Evolutionary conservation across 2,113 vertebrate genomes (phyloP), one percentile per base, ranked within the genome.

Genomic region (Phyllostomus discolor): DNA sequence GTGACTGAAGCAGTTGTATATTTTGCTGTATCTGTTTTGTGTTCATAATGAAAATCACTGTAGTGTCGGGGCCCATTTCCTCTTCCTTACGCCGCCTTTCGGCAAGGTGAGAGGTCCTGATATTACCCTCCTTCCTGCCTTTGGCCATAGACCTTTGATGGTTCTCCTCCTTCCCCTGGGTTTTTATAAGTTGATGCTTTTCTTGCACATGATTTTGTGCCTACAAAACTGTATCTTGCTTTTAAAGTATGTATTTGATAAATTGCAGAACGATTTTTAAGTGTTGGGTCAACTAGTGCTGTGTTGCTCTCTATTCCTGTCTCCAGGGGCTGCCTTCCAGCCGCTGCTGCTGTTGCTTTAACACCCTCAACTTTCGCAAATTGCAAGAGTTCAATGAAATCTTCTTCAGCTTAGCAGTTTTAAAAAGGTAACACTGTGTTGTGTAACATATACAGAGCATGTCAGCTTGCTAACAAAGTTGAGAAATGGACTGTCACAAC

Each of bases 301-400:
- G 85, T 79, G 20, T 75, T 33, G 48, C 26, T 95, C 98, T 89
- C 43, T 96, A 92, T 86, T 73, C 33, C 82, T 75, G 94, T 96
- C n/a, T 86, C 59, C 91, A 3, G 19, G 96, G 95, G 84, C 78
- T 91, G 20, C 72, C 87, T 83, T 97, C 50, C 35, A 97, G 95
- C 88, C 95, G 95, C 76, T 52, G 14, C 90, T 91, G 26, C 72
- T 95, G 4, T 54, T 22, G 64, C 59, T 98, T 97, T 94, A 90
- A 95, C 92, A 97, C 62, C 94, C 82, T 86, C 95, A 98, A 43
- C 72, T 96, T 97, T 52, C 91, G 76, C 62, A 82, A 98, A 70
- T 90, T 62, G 88, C 67, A 95, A 92, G 90, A 96, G 50, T 83
- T 95, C 67, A 90, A 88, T 59, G 95, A 87, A 75, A 94, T n/a